Evolutionary conservation across 2,113 vertebrate species (phyloP).

Genomic region (Stictonetta naevosa): DNA sequence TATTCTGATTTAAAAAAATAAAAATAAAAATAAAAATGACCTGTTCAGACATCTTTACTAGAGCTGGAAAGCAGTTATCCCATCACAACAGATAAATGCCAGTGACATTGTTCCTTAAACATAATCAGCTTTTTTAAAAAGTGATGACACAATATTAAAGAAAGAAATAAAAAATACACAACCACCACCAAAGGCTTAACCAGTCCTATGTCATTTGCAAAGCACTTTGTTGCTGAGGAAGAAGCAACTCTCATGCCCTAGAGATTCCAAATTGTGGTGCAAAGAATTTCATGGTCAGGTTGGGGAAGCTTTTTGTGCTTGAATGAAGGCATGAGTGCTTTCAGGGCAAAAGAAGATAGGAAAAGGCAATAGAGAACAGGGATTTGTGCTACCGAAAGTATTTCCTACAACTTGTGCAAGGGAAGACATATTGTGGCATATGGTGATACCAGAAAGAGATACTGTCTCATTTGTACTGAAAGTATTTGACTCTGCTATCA

Average conservation of each 20-base stretch:
- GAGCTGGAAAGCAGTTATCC: neutral
- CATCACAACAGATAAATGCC: neutral
- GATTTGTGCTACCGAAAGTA: neutral
- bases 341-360: neutral
- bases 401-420: neutral
- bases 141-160: neutral
- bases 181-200: neutral
- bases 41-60: neutral
- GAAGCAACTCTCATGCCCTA: neutral
- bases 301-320: neutral
- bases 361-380: neutral
- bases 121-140: neutral
- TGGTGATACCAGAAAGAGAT: neutral
- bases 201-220: neutral
- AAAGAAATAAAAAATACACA: neutral
- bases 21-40: no score
- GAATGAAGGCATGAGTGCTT: neutral
- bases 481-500: neutral
- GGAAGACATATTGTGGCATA: neutral
- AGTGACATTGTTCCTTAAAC: neutral
- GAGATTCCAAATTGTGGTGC: neutral
- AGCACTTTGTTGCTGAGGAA: neutral
- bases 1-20: neutral
- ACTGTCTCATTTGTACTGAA: neutral
- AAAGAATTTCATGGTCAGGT: neutral